Evolutionary conservation across 1,140 invertebrate genomes (phyloP).

Genomic region (Dysdera silvatica): DNA sequence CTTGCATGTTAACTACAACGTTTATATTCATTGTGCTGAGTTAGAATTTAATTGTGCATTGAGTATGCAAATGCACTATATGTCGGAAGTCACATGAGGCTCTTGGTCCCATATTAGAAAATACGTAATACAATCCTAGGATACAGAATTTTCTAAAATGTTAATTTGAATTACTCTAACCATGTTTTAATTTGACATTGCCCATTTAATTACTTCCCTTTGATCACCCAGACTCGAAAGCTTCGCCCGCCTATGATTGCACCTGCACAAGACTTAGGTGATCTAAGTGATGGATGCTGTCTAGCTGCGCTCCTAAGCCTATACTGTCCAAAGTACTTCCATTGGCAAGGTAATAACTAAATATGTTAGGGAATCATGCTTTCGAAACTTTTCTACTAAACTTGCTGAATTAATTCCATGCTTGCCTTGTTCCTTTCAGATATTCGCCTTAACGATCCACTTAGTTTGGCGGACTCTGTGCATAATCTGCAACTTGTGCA

Average conservation of each 20-base stretch:
- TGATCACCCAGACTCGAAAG: neutral
- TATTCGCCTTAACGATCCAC: conserved; percentile 47
- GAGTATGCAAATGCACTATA: no score
- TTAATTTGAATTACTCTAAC: no score
- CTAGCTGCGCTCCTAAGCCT: conserved; percentile 81
- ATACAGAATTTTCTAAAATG: no score
- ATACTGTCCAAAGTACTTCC: conserved; percentile 83
- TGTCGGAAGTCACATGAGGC: no score
- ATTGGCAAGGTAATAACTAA: conserved; percentile 51
- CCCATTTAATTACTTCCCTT: no score
- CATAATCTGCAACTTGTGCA: conserved; percentile 86
- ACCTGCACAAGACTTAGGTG: conserved; percentile 54
- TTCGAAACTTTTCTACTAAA: neutral
- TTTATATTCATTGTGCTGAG: no score
- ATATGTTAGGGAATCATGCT: no score
- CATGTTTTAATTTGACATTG: no score
- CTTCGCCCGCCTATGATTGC: conserved; percentile 20
- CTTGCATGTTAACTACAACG: no score
- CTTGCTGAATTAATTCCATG: neutral
- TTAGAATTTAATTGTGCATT: no score
- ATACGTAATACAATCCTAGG: no score
- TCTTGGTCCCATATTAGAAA: no score
- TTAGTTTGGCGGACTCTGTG: conserved; percentile 73
- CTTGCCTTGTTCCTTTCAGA: conserved; percentile 39
- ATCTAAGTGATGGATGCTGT: conserved; percentile 84